phyloP scores from a whole-genome alignment of 2,797 vertebrate species.

The Pangasius larnaudii region DNA sequence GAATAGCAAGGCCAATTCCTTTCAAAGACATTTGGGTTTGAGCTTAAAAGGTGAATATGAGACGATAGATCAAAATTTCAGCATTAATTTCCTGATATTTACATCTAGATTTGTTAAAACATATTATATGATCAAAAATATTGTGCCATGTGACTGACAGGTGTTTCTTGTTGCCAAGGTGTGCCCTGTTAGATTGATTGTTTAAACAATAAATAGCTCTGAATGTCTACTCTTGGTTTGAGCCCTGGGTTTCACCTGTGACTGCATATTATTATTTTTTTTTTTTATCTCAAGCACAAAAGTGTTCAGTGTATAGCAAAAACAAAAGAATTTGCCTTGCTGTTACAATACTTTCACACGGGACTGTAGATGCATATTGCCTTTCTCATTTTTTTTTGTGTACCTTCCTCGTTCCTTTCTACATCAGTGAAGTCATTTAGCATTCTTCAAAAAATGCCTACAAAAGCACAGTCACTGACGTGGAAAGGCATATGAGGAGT shows the following conservation, averaged over 20 bases:
- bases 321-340: not conserved
- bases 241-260: not conserved
- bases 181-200: not conserved
- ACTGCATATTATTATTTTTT: not conserved
- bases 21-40: not conserved
- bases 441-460: not conserved
- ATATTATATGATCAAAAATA: not conserved
- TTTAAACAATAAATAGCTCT: not conserved
- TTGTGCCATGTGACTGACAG: not conserved
- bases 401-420: not conserved
- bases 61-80: not conserved
- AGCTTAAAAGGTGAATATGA: not conserved
- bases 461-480: not conserved
- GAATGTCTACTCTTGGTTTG: not conserved
- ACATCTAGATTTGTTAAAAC: not conserved
- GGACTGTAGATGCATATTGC: not conserved
- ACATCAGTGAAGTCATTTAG: not conserved
- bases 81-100: not conserved
- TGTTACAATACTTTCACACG: not conserved
- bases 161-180: not conserved
- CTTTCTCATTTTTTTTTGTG: not conserved
- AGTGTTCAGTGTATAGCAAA: not conserved
- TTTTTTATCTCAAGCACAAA: not conserved
- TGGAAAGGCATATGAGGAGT: not conserved
- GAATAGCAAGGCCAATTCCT: not conserved